Evolutionary conservation across 2,888 invertebrate species (phyloP).

Genomic region (Ornithoptera alexandrae): DNA sequence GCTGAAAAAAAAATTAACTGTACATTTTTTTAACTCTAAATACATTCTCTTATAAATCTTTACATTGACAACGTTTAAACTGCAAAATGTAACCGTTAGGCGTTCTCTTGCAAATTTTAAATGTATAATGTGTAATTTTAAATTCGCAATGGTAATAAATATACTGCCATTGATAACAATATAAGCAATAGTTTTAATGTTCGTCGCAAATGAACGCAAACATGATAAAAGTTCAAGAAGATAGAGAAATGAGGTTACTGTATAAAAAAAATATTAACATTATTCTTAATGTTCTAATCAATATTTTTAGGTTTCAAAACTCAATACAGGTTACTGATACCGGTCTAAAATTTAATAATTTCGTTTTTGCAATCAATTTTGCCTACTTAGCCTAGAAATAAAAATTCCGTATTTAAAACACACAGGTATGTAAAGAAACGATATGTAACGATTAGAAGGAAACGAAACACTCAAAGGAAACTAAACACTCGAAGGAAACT

Average conservation of each 20-base stretch:
- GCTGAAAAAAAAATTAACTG: too few species aligned
- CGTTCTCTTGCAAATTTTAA: not conserved
- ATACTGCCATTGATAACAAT: not conserved
- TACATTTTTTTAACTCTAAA: not conserved
- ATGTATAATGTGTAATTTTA: not conserved
- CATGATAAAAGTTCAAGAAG: constrained; percentile 56
- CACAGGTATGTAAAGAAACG: not conserved
- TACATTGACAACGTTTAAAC: not conserved
- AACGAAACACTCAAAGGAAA: not conserved
- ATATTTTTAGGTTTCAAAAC: not conserved
- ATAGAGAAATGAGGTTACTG: constrained; percentile 32
- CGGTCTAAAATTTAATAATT: not conserved
- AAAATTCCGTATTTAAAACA: not conserved
- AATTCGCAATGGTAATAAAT: not conserved
- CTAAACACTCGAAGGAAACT: not conserved
- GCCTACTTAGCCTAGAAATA: not conserved
- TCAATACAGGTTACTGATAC: not conserved
- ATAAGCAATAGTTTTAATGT: not conserved
- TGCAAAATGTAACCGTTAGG: not conserved
- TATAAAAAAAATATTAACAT: not conserved
- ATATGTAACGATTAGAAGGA: too few species aligned
- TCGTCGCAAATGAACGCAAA: constrained; percentile 41
- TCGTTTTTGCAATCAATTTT: not conserved
- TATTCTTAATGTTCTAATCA: not conserved
- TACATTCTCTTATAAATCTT: not conserved